Evolutionary conservation across 2,113 vertebrate genomes (phyloP).

Genomic region (Bubo scandiacus): DNA sequence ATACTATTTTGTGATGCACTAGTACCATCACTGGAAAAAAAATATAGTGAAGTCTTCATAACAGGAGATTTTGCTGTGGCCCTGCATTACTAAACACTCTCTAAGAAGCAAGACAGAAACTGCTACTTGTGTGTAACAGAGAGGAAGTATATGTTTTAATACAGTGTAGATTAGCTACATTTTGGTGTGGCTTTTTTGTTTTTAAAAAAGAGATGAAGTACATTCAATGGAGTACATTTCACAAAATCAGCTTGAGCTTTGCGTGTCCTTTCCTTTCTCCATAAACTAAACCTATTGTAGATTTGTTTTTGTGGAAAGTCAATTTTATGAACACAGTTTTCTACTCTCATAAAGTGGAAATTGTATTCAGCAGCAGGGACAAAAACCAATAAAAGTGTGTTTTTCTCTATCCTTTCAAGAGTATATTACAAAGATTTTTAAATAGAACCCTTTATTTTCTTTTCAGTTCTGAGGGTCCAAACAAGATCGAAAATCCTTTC

Average conservation of each 20-base stretch:
- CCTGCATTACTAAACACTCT: background rate
- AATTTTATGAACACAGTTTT: background rate
- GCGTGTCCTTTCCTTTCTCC: background rate
- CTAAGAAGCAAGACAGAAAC: background rate
- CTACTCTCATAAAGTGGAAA: background rate
- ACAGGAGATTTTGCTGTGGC: background rate
- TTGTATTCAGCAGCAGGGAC: background rate
- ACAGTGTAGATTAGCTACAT: background rate
- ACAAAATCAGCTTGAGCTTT: background rate
- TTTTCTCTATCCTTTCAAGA: background rate
- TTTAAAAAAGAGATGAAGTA: background rate
- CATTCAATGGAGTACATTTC: background rate
- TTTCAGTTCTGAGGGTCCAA: background rate
- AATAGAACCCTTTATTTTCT: background rate
- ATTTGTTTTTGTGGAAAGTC: background rate
- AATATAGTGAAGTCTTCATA: background rate
- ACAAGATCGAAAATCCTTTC: background rate
- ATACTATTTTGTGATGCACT: background rate
- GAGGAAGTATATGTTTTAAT: background rate
- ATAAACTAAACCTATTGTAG: background rate
- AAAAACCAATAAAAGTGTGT: background rate
- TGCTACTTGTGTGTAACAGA: background rate
- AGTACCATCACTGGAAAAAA: background rate
- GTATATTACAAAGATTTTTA: background rate
- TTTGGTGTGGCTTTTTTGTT: background rate